Evolutionary conservation across 2,888 invertebrate genomes (phyloP).

Genomic region (Carabus problematicus): DNA sequence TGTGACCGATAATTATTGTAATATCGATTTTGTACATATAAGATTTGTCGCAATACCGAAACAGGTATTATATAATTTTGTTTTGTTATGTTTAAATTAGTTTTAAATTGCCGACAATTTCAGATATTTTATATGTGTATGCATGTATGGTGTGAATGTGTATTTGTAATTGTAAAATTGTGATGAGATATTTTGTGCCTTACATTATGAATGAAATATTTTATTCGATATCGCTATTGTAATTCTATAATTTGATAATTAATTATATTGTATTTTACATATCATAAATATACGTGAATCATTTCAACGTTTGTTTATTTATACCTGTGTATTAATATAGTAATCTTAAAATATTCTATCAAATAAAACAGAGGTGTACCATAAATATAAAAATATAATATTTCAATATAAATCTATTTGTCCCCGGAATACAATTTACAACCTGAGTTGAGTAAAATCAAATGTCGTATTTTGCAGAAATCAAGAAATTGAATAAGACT

Average conservation of each 20-base stretch:
- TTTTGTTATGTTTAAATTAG: constrained; percentile 1
- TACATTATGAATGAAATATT: neutral
- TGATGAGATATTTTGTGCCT: constrained; percentile 9
- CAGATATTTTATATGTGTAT: constrained; percentile 9
- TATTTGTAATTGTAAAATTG: neutral
- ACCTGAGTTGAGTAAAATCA: too few relatives aligned
- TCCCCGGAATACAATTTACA: too few relatives aligned
- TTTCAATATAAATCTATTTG: too few relatives aligned
- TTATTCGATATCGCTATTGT: neutral
- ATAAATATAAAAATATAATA: too few relatives aligned
- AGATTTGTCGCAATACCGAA: constrained; percentile 3
- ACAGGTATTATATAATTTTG: neutral
- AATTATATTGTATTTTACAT: constrained; percentile 11
- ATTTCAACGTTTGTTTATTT: constrained; percentile 1
- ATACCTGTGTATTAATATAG: too few relatives aligned
- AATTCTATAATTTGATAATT: constrained; percentile 7
- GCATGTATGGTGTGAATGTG: constrained; percentile 1
- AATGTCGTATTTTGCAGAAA: too few relatives aligned
- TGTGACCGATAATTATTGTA: neutral
- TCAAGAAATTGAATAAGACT: too few relatives aligned
- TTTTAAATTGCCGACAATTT: constrained; percentile 8
- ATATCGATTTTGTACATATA: constrained; percentile 8
- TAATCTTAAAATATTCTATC: too few relatives aligned
- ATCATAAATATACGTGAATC: constrained; percentile 14
- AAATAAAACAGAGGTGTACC: too few relatives aligned